A percentile compares a stretch with the other conserved stretches of the same genome.
phyloP scores from a whole-genome alignment of 2,797 vertebrate genomes.

The Limosa lapponica region DNA sequence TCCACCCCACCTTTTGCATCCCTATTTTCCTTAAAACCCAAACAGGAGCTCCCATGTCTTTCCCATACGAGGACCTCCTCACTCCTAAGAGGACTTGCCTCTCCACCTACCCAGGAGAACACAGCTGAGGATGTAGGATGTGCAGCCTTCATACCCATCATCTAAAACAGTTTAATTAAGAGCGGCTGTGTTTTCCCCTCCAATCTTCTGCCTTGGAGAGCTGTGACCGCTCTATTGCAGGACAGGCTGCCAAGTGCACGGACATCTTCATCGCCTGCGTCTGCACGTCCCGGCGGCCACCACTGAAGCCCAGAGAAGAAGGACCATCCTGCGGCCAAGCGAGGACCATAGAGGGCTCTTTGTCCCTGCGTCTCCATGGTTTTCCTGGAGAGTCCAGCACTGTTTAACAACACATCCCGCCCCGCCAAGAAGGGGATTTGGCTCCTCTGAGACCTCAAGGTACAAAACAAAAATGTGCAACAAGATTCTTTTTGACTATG shows the following conservation, averaged over 20 bases:
- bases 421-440: slow-evolving; percentile 61
- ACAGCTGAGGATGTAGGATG: accelerated
- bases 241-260: slow-evolving; percentile 9
- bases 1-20: not conserved
- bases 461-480: slow-evolving; percentile 69
- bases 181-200: not conserved
- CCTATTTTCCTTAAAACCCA: not conserved
- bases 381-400: slow-evolving; percentile 23
- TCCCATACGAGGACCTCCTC: accelerated
- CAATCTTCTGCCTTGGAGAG: not conserved
- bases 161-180: not conserved
- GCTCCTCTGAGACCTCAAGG: slow-evolving; percentile 58
- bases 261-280: slow-evolving; percentile 29
- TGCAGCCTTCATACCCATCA: not conserved
- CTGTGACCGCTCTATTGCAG: slow-evolving; percentile 19
- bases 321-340: not conserved
- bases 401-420: slow-evolving; percentile 63
- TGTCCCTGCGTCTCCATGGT: slow-evolving; percentile 60
- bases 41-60: accelerated
- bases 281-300: not conserved
- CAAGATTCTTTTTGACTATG: slow-evolving; percentile 71
- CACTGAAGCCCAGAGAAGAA: not conserved
- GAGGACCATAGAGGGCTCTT: slow-evolving; percentile 42
- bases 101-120: accelerated
- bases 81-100: accelerated